A percentile compares a stretch with the other conserved stretches of the same genome.
Conservation (phyloP, 2,113 vertebrate species). For the Erythrolamprus reginae region DNA sequence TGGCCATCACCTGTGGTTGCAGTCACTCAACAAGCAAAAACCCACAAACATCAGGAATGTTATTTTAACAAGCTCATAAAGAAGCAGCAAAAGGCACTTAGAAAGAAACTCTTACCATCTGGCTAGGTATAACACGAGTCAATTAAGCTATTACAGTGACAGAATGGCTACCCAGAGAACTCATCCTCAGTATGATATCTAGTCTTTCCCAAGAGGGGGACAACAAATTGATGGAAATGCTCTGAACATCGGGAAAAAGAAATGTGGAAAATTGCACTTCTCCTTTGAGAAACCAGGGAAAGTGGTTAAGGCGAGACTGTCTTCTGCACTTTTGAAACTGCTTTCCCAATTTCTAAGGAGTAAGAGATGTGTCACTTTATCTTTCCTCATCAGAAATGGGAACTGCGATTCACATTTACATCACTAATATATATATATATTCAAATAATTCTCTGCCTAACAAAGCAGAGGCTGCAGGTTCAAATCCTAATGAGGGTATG, state of each 20-base stretch:
- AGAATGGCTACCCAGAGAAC: neutral
- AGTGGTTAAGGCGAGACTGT: no score
- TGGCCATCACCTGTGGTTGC: neutral
- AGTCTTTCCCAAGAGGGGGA: neutral
- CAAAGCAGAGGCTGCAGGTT: no score
- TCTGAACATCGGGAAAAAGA: neutral
- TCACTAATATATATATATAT: neutral
- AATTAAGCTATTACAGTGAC: conserved; percentile 1
- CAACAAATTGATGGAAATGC: neutral
- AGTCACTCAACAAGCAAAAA: neutral
- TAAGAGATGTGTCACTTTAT: neutral
- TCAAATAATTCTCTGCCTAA: no score
- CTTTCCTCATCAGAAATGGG: neutral
- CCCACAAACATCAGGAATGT: neutral
- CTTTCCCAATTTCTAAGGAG: neutral
- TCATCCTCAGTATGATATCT: neutral
- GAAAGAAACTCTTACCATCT: conserved; percentile 4
- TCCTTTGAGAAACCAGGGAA: neutral
- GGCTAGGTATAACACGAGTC: neutral
- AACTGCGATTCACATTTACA: neutral
- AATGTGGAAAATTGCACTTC: neutral
- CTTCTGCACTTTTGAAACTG: neutral
- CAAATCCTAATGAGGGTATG: no score
- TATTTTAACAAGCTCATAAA: conserved; percentile 10
- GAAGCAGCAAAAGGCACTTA: neutral